Percentiles rank a stretch among this genome's conserved stretches.
Evolutionary conservation across 2,888 invertebrate genomes (phyloP).

Genomic region (Lomographa bimaculata): DNA sequence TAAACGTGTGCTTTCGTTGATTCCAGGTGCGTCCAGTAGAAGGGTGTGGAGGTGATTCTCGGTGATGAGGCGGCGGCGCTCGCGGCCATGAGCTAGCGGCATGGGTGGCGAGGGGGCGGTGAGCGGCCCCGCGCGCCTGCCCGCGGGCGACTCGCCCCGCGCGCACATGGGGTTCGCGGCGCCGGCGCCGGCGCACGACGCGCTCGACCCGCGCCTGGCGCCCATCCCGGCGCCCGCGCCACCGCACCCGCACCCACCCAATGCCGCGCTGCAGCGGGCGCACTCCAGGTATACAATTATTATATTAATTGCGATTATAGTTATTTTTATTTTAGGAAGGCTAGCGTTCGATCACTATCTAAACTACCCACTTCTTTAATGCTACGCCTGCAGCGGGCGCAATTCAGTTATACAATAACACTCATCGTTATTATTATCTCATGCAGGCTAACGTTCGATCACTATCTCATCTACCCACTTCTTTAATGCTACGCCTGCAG

Average conservation of each 20-base stretch:
- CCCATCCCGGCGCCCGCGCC: constrained; percentile 54
- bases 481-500: too few relatives aligned
- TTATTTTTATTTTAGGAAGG: not conserved
- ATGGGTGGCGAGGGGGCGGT: constrained; percentile 86
- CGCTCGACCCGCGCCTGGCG: constrained; percentile 77
- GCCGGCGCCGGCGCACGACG: constrained; percentile 83
- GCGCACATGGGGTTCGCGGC: constrained; percentile 82
- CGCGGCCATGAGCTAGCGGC: constrained; percentile 78
- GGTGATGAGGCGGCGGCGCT: constrained; percentile 60
- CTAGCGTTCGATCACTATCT: too few relatives aligned
- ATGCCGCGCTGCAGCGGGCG: constrained; percentile 86
- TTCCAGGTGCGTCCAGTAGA: constrained; percentile 12
- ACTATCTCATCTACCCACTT: too few relatives aligned
- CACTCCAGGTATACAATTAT: constrained; percentile 88
- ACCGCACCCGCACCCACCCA: constrained; percentile 38
- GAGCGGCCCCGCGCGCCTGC: constrained; percentile 85
- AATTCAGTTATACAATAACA: too few relatives aligned
- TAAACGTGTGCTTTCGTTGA: too few relatives aligned
- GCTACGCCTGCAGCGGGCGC: too few relatives aligned
- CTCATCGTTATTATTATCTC: too few relatives aligned
- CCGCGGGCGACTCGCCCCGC: constrained; percentile 85
- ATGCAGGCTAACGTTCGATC: too few relatives aligned
- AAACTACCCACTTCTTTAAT: too few relatives aligned
- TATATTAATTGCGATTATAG: too few relatives aligned
- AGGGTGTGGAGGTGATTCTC: constrained; percentile 2